Conservation (phyloP, 2,113 vertebrate species). For the Setophaga coronata region DNA sequence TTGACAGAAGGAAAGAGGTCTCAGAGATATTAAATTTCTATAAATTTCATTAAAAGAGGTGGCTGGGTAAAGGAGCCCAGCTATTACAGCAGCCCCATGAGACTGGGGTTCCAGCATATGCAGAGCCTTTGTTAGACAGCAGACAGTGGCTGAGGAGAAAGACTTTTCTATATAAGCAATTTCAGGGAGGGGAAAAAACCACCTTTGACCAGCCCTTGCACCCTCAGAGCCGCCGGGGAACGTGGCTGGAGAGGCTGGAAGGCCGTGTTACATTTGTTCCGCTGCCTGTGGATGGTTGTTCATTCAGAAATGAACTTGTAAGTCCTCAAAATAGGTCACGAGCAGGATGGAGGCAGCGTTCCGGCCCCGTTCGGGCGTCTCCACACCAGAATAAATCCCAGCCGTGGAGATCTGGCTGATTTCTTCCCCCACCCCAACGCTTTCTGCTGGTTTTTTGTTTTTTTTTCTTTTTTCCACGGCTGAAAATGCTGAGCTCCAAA, state of each 20-base stretch:
- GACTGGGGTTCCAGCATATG: neutral
- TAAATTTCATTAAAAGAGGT: constrained; percentile 66
- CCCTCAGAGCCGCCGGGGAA: neutral
- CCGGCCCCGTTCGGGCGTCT: neutral
- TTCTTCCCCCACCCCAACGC: neutral
- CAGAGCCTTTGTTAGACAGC: constrained; percentile 29
- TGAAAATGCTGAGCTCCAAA: constrained; percentile 68
- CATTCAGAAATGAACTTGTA: constrained; percentile 45
- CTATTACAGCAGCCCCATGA: constrained; percentile 33
- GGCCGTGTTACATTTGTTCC: constrained; percentile 50
- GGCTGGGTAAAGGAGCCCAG: constrained; percentile 4
- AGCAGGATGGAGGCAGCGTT: neutral
- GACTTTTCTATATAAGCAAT: neutral
- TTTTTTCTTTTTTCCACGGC: fast-evolving
- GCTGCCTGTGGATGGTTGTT: constrained; percentile 19
- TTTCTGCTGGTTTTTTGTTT: neutral
- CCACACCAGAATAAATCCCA: neutral
- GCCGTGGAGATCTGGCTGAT: neutral
- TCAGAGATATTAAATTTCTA: constrained; percentile 63
- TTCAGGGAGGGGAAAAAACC: neutral
- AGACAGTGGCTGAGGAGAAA: neutral
- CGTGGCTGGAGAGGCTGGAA: constrained; percentile 7
- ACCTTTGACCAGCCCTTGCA: neutral
- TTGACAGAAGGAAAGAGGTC: constrained; percentile 44
- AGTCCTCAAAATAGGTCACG: constrained; percentile 24